These are phyloP conservation scores for Vidua chalybeata DNA, from an alignment of 2,113 vertebrate genomes.

Conservation along the genomic window DNA sequence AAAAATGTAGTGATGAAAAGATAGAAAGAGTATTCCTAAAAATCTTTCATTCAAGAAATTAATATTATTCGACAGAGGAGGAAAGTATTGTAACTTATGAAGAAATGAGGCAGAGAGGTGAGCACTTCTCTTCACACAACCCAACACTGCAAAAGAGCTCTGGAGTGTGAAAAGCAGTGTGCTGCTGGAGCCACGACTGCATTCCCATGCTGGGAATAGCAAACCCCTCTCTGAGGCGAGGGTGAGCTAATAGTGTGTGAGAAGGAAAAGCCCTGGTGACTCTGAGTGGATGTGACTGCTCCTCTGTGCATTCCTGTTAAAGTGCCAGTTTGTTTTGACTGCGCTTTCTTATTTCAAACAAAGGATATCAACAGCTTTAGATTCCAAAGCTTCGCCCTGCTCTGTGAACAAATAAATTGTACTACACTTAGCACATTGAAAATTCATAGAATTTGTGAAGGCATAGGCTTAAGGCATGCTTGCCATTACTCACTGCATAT, in stretches of 20 bases:
- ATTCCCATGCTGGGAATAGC: background rate
- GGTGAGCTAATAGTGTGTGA: background rate
- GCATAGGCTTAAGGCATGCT: background rate
- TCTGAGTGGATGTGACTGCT: slow-evolving; percentile 5
- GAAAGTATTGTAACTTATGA: background rate
- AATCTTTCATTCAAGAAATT: background rate
- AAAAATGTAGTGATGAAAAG: background rate
- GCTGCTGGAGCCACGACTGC: background rate
- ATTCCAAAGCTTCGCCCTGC: background rate
- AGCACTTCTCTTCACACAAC: background rate
- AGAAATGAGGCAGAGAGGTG: background rate
- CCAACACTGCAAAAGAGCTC: background rate
- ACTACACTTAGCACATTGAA: slow-evolving; percentile 31
- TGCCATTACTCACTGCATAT: background rate
- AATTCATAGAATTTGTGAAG: slow-evolving; percentile 43
- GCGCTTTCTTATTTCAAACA: background rate
- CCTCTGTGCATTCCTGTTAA: background rate
- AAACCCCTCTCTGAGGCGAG: background rate
- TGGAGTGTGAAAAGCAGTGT: background rate
- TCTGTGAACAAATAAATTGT: slow-evolving; percentile 32
- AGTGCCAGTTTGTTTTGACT: background rate
- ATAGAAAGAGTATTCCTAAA: background rate
- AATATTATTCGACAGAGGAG: background rate
- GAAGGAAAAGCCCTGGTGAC: background rate
- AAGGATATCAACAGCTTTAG: slow-evolving; percentile 4